Base-by-base conservation (phyloP, 2,113 vertebrate species). In the Gyps fulvus region DNA sequence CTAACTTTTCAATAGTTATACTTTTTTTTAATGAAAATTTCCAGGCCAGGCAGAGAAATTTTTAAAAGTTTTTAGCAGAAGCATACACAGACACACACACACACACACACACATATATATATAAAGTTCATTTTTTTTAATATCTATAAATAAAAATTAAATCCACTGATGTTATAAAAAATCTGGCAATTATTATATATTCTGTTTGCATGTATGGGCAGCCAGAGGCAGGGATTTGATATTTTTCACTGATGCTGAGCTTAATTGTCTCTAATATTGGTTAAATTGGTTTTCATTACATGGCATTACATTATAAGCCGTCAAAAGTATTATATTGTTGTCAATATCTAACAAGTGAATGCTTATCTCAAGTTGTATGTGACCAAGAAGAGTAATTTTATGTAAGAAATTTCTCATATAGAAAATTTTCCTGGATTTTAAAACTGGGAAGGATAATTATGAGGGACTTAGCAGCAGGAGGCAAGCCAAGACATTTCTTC, bases 11-110 rank as follows among this genome's bases (percentile, higher is more conserved):
- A 42, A 17, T 59, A 63, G 8, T 57, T 89, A 11, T 2, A 26
- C 25, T 38, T 31, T 62, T 61, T 61, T n/a, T 32, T 1, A 18
- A 81, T 78, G 18, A 69, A 40, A 45, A 63, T 69, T 87, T 72
- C 49, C 13, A 77, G 45, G 12, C 21, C 18, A 70, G 12, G 13
- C 38, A 78, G 20, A 88, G 12, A 80, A 90, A 10, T 32, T 49
- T 69, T 73, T 21, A 0, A 19, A 84, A 58, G 36, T 42, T 55
- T 87, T 67, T 45, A 94, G 36, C 18, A 89, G 45, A 77, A 69
- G 10, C 6, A 7, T 29, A 22, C 4, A 23, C 13, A 26, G 5
- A 20, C 7, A 27, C 6, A 20, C 6, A 31, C 1, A 13, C 1
- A 29, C 0, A n/a, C 1, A 27, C 36, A 36, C 36, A 36, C 36